Evolutionary conservation across 2,113 vertebrate genomes (phyloP).

Genomic region (Sebastes fasciatus): DNA sequence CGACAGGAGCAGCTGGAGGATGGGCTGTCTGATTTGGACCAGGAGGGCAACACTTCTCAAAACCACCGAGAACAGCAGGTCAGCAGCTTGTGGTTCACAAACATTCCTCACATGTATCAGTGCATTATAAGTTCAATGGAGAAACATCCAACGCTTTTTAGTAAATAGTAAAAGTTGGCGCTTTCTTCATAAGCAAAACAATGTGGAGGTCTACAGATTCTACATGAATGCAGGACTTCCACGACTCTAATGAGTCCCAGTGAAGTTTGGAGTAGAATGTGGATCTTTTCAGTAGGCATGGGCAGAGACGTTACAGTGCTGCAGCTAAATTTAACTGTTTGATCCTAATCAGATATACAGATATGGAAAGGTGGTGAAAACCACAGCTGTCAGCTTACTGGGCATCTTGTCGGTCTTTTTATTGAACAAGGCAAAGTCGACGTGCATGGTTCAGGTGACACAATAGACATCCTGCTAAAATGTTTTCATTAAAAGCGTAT

Average conservation of each 20-base stretch:
- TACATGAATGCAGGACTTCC: not conserved
- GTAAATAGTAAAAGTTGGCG: not conserved
- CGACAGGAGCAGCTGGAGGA: slow-evolving; percentile 52
- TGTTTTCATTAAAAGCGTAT: not conserved
- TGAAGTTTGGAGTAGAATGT: not conserved
- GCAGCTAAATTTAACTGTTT: slow-evolving; percentile 2
- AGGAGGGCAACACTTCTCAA: slow-evolving; percentile 60
- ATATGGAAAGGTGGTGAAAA: not conserved
- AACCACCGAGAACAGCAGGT: slow-evolving; percentile 64
- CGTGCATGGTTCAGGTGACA: not conserved
- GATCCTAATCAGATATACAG: not conserved
- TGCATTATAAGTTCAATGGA: too few relatives aligned
- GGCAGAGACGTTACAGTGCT: not conserved
- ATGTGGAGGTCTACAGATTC: too few relatives aligned
- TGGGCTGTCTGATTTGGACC: slow-evolving; percentile 48
- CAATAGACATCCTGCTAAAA: not conserved
- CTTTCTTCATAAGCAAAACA: too few relatives aligned
- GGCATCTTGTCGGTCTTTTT: not conserved
- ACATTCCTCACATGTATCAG: not conserved
- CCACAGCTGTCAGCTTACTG: not conserved
- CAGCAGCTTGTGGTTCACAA: not conserved
- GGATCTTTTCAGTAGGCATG: not conserved
- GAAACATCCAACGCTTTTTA: not conserved
- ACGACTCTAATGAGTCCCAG: not conserved
- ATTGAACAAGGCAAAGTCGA: not conserved